Percentiles rank a stretch among this genome's conserved stretches.
phyloP scores from a whole-genome alignment of 2,888 invertebrate genomes.

The Endotricha flammealis region DNA sequence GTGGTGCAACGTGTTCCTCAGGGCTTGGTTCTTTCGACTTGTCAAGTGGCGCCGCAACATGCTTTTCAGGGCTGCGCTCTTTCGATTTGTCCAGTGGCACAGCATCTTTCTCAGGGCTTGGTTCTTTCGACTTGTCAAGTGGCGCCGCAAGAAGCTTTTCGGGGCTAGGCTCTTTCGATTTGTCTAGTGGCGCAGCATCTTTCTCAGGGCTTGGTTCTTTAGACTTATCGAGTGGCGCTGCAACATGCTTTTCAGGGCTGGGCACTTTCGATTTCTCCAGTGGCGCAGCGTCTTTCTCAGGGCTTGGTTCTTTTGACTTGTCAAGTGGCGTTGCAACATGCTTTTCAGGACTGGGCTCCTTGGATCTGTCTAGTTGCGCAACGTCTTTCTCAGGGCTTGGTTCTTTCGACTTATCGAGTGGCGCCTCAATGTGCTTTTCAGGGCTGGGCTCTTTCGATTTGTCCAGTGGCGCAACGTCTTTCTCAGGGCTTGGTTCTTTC shows the following conservation, averaged over 20 bases:
- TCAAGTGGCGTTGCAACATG: background rate
- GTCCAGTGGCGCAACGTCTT: background rate
- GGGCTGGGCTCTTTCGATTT: background rate
- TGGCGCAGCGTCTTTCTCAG: constrained; percentile 4
- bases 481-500: constrained; percentile 15
- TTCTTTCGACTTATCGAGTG: background rate
- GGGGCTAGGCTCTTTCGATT: constrained; percentile 11
- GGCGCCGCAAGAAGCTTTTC: constrained; percentile 6
- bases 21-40: constrained; percentile 16
- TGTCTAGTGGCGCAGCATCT: background rate
- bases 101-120: constrained; percentile 5
- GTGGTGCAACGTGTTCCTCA: background rate
- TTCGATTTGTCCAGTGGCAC: background rate
- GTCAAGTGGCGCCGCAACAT: constrained; percentile 1
- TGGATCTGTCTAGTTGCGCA: background rate
- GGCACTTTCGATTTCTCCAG: background rate
- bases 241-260: background rate
- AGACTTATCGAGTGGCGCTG: background rate
- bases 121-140: constrained; percentile 3
- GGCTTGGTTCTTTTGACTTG: constrained; percentile 12
- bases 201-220: background rate
- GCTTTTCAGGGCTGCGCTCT: constrained; percentile 4
- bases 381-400: background rate
- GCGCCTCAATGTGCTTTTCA: background rate
- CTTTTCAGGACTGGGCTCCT: background rate